These are phyloP conservation scores for Pelobates fuscus DNA, from an alignment of 2,113 vertebrate genomes.

Conservation along the genomic window DNA sequence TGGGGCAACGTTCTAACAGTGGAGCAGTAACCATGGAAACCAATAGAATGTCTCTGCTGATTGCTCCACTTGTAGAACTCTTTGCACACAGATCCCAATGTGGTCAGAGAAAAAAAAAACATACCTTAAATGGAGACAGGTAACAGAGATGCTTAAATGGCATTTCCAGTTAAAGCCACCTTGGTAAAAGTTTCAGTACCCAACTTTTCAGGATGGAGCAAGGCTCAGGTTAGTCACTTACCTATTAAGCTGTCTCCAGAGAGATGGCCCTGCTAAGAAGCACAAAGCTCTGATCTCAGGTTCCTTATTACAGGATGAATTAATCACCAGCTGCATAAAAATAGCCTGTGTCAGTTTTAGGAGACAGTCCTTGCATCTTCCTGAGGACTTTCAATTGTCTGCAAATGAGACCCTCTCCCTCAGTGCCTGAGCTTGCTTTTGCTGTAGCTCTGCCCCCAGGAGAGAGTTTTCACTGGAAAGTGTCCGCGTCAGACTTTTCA, in stretches of 20 bases:
- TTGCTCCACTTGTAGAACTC: too few relatives aligned
- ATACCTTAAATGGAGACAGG: too few relatives aligned
- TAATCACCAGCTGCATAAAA: background rate
- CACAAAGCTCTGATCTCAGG: too few relatives aligned
- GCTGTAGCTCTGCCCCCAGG: constrained; percentile 14
- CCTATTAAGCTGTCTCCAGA: background rate
- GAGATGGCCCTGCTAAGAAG: background rate
- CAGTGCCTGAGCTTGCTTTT: background rate
- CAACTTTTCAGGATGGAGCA: background rate
- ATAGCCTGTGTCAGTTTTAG: background rate
- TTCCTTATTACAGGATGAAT: too few relatives aligned
- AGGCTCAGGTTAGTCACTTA: background rate
- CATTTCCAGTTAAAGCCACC: too few relatives aligned
- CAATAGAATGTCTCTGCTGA: too few relatives aligned
- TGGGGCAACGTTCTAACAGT: too few relatives aligned
- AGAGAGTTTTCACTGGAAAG: background rate
- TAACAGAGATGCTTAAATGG: too few relatives aligned
- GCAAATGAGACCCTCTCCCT: constrained; percentile 7
- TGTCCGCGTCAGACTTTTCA: background rate
- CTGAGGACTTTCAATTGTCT: constrained; percentile 8
- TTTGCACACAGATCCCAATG: too few relatives aligned
- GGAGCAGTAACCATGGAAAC: too few relatives aligned
- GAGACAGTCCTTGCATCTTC: constrained; percentile 19
- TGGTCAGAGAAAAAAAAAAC: too few relatives aligned
- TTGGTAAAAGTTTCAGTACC: too few relatives aligned